phyloP scores from a whole-genome alignment of 2,797 vertebrate genomes.

The Neosilurus mollespiculum region DNA sequence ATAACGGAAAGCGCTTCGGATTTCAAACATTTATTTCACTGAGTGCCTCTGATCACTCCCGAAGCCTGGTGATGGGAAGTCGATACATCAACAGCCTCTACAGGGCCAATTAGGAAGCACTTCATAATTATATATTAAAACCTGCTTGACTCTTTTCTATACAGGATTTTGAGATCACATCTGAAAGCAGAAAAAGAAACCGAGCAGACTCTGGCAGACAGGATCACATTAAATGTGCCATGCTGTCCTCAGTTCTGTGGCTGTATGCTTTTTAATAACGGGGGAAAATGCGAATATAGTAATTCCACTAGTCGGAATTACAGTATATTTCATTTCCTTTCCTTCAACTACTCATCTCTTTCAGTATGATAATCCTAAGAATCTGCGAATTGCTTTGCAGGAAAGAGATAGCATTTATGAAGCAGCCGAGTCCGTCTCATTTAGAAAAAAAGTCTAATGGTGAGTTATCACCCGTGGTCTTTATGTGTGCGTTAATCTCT shows the following conservation, averaged over 20 bases:
- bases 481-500: not conserved
- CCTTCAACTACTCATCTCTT: constrained; percentile 1
- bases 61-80: constrained; percentile 51
- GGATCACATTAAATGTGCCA: not conserved
- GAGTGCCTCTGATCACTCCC: constrained; percentile 52
- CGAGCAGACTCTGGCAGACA: not conserved
- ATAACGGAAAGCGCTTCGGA: constrained; percentile 54
- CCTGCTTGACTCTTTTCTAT: constrained; percentile 1
- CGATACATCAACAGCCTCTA: constrained; percentile 57
- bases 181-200: not conserved
- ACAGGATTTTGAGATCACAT: constrained; percentile 26
- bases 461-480: not conserved
- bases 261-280: not conserved
- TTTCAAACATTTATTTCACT: constrained; percentile 59
- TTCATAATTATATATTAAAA: constrained; percentile 42
- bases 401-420: constrained; percentile 12
- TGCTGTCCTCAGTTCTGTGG: constrained; percentile 2
- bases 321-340: constrained; percentile 16
- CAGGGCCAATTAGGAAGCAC: constrained; percentile 60
- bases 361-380: constrained; percentile 3
- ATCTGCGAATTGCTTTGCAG: not conserved
- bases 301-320: constrained; percentile 13
- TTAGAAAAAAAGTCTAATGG: constrained; percentile 23
- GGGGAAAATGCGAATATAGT: not conserved
- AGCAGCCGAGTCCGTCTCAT: constrained; percentile 7